A percentile compares a stretch with the other conserved stretches of the same genome.
These are phyloP conservation scores for Uria lomvia DNA, from an alignment of 2,113 vertebrate genomes.

Conservation along the genomic window DNA sequence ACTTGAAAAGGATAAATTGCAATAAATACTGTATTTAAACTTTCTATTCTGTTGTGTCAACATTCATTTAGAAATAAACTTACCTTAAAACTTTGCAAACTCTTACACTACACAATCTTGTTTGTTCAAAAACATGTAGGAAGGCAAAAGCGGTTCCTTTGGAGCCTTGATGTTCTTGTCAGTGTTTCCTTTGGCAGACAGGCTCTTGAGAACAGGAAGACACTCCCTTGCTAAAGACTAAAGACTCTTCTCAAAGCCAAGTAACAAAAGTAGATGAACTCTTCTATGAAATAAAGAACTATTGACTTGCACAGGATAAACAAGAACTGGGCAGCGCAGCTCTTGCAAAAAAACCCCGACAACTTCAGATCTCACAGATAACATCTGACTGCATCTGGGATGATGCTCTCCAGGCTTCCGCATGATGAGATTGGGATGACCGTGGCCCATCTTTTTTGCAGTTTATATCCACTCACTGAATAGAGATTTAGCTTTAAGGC, in stretches of 20 bases:
- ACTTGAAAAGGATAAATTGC: background rate
- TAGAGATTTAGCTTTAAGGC: background rate
- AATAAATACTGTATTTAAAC: conserved; percentile 42
- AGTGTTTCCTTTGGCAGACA: conserved; percentile 73
- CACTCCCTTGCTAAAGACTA: conserved; percentile 68
- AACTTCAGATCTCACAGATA: background rate
- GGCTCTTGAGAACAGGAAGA: conserved; percentile 73
- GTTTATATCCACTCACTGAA: background rate
- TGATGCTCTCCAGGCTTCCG: background rate
- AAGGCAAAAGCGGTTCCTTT: conserved; percentile 51
- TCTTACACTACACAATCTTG: background rate
- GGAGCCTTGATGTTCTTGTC: conserved; percentile 59
- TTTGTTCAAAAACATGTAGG: background rate
- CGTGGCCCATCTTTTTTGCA: background rate
- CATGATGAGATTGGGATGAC: background rate
- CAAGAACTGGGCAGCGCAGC: conserved; percentile 37
- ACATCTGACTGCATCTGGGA: background rate
- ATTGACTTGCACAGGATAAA: conserved; percentile 58
- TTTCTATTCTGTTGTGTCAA: background rate
- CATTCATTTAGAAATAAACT: background rate
- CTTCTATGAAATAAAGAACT: conserved; percentile 17
- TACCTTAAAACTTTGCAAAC: background rate
- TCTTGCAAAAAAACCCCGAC: background rate
- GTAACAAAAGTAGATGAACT: conserved; percentile 60
- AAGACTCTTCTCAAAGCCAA: conserved; percentile 68